Conservation (phyloP, 2,888 invertebrate genomes). For the Caenorhabditis wallacei region DNA sequence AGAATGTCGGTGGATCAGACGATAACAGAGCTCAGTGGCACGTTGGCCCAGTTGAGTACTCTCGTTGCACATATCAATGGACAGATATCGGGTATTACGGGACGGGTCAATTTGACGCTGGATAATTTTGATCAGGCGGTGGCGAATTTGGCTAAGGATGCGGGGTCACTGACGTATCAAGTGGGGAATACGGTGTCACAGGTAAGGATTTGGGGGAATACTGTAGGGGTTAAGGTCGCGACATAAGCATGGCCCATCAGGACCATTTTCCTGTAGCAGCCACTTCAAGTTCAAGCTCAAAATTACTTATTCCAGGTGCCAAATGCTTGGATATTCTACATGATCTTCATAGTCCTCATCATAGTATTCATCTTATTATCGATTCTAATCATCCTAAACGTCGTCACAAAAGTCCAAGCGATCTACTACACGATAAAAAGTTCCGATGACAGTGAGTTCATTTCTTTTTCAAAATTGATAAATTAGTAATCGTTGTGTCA, state of each 20-base stretch:
- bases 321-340: conserved; percentile 82
- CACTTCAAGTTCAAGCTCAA: too few relatives aligned
- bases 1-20: conserved; percentile 82
- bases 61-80: conserved; percentile 82
- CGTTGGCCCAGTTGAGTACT: conserved; percentile 78
- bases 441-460: conserved; percentile 70
- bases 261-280: too few relatives aligned
- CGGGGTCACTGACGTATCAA: conserved; percentile 80
- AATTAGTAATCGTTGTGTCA: conserved; percentile 30
- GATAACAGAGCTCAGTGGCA: conserved; percentile 80
- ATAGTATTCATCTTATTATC: conserved; percentile 81
- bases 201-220: conserved; percentile 56
- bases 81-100: conserved; percentile 81
- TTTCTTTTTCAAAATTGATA: neutral
- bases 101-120: conserved; percentile 79
- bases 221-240: too few relatives aligned
- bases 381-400: conserved; percentile 78
- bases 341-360: conserved; percentile 81
- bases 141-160: conserved; percentile 80
- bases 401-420: conserved; percentile 77
- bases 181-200: conserved; percentile 80
- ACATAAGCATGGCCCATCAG: too few relatives aligned
- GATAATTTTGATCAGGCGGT: conserved; percentile 82
- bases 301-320: conserved; percentile 81
- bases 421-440: conserved; percentile 72